These are phyloP conservation scores for Slavum lentiscoides DNA, from an alignment of 2,888 invertebrate genomes.

Conservation along the genomic window DNA sequence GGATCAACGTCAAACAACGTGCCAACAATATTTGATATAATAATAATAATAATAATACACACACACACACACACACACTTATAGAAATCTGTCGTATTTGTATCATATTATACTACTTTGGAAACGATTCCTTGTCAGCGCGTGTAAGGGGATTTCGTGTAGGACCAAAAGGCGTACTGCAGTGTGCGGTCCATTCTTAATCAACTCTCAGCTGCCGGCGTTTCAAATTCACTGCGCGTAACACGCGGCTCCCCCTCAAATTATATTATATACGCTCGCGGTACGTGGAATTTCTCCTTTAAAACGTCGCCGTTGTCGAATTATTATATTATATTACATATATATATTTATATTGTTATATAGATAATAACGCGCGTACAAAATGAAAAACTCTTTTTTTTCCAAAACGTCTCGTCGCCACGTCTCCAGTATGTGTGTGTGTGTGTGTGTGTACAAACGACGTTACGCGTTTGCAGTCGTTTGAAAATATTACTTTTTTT, in stretches of 20 bases:
- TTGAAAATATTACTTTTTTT: no score
- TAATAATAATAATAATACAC: neutral
- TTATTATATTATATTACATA: no score
- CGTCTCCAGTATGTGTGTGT: no score
- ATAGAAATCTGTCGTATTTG: conserved; percentile 33
- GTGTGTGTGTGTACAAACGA: no score
- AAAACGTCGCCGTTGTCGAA: neutral
- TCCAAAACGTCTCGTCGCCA: no score
- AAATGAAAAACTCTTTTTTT: no score
- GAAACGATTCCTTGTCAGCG: conserved; percentile 18
- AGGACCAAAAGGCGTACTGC: neutral
- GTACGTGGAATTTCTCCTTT: neutral
- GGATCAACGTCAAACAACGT: no score
- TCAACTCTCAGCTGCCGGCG: conserved; percentile 44
- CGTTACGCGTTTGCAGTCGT: no score
- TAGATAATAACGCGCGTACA: no score
- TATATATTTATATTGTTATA: no score
- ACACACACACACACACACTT: neutral
- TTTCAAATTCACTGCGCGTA: conserved; percentile 23
- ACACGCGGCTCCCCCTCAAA: neutral
- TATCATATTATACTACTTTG: conserved; percentile 18
- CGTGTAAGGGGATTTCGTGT: conserved; percentile 5
- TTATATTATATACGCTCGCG: neutral
- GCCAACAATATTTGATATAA: no score
- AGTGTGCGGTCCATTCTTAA: conserved; percentile 28